These are phyloP conservation scores for Turritopsis dohrnii DNA, from an alignment of 30 jellyfish, hydroid and myxozoan genomes.

Conservation along the genomic window DNA sequence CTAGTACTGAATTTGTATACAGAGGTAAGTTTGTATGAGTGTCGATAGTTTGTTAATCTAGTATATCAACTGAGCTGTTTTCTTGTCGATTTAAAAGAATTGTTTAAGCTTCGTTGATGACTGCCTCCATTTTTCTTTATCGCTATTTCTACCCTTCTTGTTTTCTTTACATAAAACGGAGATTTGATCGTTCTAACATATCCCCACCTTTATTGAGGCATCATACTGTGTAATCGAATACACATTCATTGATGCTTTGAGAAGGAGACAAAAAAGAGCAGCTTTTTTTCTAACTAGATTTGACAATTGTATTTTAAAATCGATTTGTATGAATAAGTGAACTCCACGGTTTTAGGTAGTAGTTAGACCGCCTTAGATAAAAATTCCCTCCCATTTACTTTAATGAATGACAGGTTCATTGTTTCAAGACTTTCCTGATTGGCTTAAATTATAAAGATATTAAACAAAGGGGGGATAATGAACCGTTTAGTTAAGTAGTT, in stretches of 20 bases:
- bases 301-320: background rate
- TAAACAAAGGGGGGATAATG: constrained; percentile 22
- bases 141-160: background rate
- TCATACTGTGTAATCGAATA: background rate
- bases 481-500: background rate
- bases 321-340: background rate
- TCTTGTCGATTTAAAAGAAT: background rate
- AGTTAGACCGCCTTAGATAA: constrained; percentile 17
- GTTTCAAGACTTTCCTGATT: background rate
- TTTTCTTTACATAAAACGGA: background rate
- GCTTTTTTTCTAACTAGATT: background rate
- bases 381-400: constrained; percentile 16
- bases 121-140: background rate
- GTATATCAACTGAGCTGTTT: background rate
- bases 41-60: too few relatives aligned
- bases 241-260: background rate
- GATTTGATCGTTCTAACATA: background rate
- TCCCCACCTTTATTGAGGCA: background rate
- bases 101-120: background rate
- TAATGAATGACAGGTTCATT: constrained; percentile 1
- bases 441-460: constrained; percentile 5
- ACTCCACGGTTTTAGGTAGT: constrained; percentile 7
- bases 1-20: too few relatives aligned
- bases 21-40: too few relatives aligned
- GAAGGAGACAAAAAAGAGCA: background rate